phyloP scores from a whole-genome alignment of 2,113 vertebrate species.

The Carassius auratus region DNA sequence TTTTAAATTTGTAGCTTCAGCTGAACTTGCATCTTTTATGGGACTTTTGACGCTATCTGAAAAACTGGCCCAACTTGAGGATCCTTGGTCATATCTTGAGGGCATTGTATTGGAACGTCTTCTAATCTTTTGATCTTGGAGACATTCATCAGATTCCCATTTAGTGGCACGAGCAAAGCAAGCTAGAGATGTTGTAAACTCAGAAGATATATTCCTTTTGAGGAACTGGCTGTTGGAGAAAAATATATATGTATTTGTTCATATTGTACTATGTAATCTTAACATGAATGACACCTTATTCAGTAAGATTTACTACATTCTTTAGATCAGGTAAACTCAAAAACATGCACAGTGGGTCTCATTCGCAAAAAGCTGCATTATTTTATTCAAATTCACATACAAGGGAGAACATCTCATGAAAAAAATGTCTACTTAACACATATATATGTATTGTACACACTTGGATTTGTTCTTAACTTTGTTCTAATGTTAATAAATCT shows the following conservation, averaged over 20 bases:
- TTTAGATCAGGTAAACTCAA: neutral
- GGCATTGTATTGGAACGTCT: slow-evolving; percentile 65
- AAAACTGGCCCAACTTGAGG: slow-evolving; percentile 47
- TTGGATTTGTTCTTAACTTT: no score
- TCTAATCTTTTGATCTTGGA: slow-evolving; percentile 70
- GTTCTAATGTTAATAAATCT: neutral
- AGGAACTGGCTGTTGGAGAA: slow-evolving; percentile 74
- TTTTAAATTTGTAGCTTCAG: slow-evolving; percentile 65
- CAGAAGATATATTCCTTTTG: slow-evolving; percentile 74
- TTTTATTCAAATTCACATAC: no score
- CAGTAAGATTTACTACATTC: neutral
- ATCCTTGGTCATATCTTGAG: slow-evolving; percentile 58
- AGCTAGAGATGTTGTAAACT: slow-evolving; percentile 71
- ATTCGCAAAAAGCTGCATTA: neutral
- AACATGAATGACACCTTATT: neutral
- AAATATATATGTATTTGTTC: neutral
- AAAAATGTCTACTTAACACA: no score
- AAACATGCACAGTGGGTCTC: neutral
- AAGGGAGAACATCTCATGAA: no score
- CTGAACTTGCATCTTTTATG: slow-evolving; percentile 42
- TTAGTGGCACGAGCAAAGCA: slow-evolving; percentile 62
- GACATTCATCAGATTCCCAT: slow-evolving; percentile 73
- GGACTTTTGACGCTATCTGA: slow-evolving; percentile 61
- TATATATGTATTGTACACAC: no score
- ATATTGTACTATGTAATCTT: neutral